phyloP scores from a whole-genome alignment of 2,888 invertebrate genomes.

The Cactoblastis cactorum region DNA sequence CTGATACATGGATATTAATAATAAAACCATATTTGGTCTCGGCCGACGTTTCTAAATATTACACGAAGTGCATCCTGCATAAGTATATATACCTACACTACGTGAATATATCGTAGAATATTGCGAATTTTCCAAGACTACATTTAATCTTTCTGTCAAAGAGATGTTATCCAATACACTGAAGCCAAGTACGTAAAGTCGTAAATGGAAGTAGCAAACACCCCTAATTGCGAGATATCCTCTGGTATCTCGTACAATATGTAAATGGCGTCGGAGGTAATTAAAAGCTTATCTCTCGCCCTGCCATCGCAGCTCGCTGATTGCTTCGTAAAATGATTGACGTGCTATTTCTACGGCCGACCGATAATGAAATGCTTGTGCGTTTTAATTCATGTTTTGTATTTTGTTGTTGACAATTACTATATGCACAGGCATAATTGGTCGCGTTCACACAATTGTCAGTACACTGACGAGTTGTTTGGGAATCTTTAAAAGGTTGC shows the following conservation, averaged over 20 bases:
- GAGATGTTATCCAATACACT: slow-evolving; percentile 63
- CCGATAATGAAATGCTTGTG: slow-evolving; percentile 71
- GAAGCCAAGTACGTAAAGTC: slow-evolving; percentile 50
- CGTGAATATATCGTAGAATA: slow-evolving; percentile 21
- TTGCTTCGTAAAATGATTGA: slow-evolving; percentile 76
- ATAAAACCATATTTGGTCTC: slow-evolving; percentile 29
- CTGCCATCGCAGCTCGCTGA: slow-evolving; percentile 62
- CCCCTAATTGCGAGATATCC: slow-evolving; percentile 75
- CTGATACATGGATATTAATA: slow-evolving; percentile 7
- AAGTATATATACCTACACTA: slow-evolving; percentile 4
- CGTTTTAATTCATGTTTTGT: slow-evolving; percentile 63
- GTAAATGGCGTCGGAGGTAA: slow-evolving; percentile 75
- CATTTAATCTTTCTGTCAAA: slow-evolving; percentile 66
- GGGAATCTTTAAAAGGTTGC: slow-evolving; percentile 62
- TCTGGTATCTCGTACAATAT: slow-evolving; percentile 70
- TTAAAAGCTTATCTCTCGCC: slow-evolving; percentile 74
- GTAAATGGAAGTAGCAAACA: slow-evolving; percentile 70
- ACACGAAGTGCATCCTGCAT: slow-evolving; percentile 26
- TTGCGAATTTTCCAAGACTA: slow-evolving; percentile 45
- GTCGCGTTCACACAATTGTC: slow-evolving; percentile 78
- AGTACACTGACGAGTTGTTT: slow-evolving; percentile 61
- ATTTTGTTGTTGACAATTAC: slow-evolving; percentile 70
- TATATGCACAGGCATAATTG: slow-evolving; percentile 75
- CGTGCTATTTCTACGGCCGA: slow-evolving; percentile 66
- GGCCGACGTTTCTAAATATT: slow-evolving; percentile 31